Conservation (phyloP, 2,113 vertebrate genomes). For the Pachypanchax playfairii region DNA sequence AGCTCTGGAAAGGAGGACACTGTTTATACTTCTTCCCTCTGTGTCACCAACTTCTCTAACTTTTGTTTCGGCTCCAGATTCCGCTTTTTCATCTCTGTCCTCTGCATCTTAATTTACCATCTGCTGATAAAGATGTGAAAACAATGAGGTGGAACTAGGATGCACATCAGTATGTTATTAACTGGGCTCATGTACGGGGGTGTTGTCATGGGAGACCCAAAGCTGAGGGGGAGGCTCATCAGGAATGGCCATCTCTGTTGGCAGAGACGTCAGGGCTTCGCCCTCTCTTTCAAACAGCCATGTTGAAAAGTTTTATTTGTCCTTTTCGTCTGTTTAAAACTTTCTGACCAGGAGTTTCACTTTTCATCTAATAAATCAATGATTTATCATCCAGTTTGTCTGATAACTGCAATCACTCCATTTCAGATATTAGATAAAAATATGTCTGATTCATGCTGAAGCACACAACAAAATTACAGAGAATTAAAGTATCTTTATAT, state of each 20-base stretch:
- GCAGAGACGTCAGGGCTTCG: slow-evolving; percentile 32
- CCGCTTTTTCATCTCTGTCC: background rate
- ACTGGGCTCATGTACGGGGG: background rate
- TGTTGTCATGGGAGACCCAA: slow-evolving; percentile 44
- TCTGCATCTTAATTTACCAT: background rate
- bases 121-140: background rate
- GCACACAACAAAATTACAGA: no score
- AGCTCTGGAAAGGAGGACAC: slow-evolving; percentile 38
- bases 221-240: slow-evolving; percentile 37
- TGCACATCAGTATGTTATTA: background rate
- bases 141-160: background rate
- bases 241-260: slow-evolving; percentile 36
- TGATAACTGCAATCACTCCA: no score
- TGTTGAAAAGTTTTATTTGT: slow-evolving; percentile 6
- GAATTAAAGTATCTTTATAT: no score
- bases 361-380: background rate
- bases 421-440: no score
- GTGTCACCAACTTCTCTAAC: slow-evolving; percentile 11
- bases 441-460: no score
- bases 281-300: slow-evolving; percentile 9
- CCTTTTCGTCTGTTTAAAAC: background rate
- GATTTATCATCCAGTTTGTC: background rate
- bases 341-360: background rate
- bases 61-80: background rate
- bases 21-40: slow-evolving; percentile 2